Conservation (phyloP, 2,113 vertebrate genomes). For the Paracanthobrama guichenoti region DNA sequence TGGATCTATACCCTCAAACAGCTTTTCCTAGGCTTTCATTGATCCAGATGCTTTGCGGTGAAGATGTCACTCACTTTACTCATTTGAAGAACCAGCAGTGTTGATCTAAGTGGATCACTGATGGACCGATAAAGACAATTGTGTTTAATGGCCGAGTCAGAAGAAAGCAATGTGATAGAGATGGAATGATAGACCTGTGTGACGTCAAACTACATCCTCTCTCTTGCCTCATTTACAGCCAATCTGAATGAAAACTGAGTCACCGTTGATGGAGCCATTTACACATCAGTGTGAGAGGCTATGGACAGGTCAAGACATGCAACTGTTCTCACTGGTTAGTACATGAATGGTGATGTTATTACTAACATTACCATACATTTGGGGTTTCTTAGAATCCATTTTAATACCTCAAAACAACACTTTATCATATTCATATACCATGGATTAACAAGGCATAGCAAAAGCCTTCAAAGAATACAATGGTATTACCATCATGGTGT, state of each 20-base stretch:
- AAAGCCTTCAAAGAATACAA: background rate
- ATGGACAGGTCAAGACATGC: background rate
- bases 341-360: background rate
- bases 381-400: background rate
- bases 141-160: constrained; percentile 18
- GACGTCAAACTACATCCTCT: background rate
- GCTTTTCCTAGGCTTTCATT: background rate
- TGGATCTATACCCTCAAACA: background rate
- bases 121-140: constrained; percentile 40
- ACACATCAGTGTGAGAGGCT: background rate
- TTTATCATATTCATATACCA: background rate
- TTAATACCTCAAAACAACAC: background rate
- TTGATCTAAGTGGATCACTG: constrained; percentile 23
- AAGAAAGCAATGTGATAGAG: background rate
- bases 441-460: background rate
- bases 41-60: background rate
- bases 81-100: background rate
- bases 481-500: background rate
- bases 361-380: background rate
- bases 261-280: background rate
- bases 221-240: background rate
- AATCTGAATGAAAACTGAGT: background rate
- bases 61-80: constrained; percentile 14
- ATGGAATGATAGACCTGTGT: constrained; percentile 1
- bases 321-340: background rate